Evolutionary conservation across 1,140 invertebrate species (phyloP).

Genomic region (Camponotus pennsylvanicus): DNA sequence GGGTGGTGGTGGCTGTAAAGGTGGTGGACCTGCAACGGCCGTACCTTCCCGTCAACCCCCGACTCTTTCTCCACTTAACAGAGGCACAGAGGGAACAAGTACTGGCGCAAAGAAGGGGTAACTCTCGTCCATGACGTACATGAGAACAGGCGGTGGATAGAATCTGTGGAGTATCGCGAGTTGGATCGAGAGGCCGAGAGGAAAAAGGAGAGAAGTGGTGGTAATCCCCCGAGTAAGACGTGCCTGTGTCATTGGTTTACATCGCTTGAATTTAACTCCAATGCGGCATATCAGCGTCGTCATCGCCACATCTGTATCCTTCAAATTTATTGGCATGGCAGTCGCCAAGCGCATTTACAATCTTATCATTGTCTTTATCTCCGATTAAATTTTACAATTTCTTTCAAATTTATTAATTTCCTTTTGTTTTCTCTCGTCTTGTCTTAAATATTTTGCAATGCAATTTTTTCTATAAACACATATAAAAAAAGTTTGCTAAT

Average conservation of each 20-base stretch:
- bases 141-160: slow-evolving; percentile 65
- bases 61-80: slow-evolving; percentile 65
- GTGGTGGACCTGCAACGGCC: slow-evolving; percentile 64
- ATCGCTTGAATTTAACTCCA: slow-evolving; percentile 73
- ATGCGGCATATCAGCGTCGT: slow-evolving; percentile 72
- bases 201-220: slow-evolving; percentile 71
- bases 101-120: slow-evolving; percentile 67
- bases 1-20: slow-evolving; percentile 52
- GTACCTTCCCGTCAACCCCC: slow-evolving; percentile 19
- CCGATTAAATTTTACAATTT: background rate
- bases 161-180: slow-evolving; percentile 73
- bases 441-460: background rate
- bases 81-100: slow-evolving; percentile 69
- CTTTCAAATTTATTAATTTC: background rate
- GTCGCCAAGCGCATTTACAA: background rate
- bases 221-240: slow-evolving; percentile 78
- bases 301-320: slow-evolving; percentile 30
- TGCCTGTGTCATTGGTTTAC: slow-evolving; percentile 65
- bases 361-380: background rate
- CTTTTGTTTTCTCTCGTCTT: background rate
- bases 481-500: background rate
- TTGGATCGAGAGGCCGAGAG: slow-evolving; percentile 60
- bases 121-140: slow-evolving; percentile 70
- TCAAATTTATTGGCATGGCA: background rate
- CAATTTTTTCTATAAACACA: background rate